Evolutionary conservation across 2,888 invertebrate species (phyloP).

Genomic region (Cremastobaeus sp.): DNA sequence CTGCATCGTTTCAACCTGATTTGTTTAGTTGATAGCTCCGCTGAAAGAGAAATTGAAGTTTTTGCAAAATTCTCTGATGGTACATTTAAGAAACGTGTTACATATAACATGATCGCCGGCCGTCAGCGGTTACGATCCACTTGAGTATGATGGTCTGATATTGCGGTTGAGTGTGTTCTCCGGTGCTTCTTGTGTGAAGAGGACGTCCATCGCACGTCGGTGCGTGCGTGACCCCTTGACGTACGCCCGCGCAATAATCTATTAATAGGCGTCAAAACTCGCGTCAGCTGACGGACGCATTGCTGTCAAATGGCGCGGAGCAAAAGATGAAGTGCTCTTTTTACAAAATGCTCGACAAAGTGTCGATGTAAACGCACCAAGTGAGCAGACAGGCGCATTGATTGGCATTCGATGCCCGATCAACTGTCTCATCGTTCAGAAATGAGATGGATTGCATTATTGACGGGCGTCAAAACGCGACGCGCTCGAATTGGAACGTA

Average conservation of each 20-base stretch:
- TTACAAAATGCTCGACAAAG: constrained; percentile 19
- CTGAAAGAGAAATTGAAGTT: no score
- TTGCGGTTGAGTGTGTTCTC: constrained; percentile 32
- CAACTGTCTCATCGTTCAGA: constrained; percentile 5
- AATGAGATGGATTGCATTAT: constrained; percentile 17
- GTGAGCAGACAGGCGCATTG: neutral
- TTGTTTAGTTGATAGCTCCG: no score
- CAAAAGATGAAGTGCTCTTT: constrained; percentile 26
- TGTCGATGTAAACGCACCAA: constrained; percentile 9
- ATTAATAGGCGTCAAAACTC: constrained; percentile 32
- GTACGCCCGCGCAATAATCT: constrained; percentile 28
- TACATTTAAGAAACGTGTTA: constrained; percentile 14
- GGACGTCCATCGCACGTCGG: constrained; percentile 32
- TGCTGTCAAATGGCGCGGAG: constrained; percentile 28
- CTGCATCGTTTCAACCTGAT: no score
- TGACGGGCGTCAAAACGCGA: neutral
- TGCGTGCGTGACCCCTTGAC: constrained; percentile 41
- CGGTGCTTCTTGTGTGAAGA: constrained; percentile 41
- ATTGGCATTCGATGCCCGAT: constrained; percentile 3
- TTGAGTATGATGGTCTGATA: constrained; percentile 47
- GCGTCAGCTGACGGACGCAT: constrained; percentile 32
- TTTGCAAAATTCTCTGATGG: no score
- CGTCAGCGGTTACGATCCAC: constrained; percentile 35
- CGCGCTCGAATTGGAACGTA: constrained; percentile 9
- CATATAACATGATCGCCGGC: constrained; percentile 18